Conservation (phyloP, 2,113 vertebrate species). For the Piprites chloris region DNA sequence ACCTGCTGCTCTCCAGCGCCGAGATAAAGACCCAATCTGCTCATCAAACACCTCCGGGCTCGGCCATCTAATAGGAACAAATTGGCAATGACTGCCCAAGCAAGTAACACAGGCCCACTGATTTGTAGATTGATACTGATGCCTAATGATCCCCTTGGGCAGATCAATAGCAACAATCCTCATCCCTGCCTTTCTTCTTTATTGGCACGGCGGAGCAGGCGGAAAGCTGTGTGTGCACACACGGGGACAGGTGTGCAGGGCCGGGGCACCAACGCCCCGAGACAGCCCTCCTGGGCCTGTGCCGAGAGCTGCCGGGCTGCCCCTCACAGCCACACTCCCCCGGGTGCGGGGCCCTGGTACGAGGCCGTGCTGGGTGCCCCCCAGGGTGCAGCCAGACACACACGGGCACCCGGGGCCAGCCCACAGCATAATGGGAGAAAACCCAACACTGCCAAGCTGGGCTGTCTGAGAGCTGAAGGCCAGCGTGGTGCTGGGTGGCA, state of each 20-base stretch:
- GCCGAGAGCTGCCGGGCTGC: neutral
- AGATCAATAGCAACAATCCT: constrained; percentile 99
- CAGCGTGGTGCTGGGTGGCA: rapidly evolving
- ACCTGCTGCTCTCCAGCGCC: constrained; percentile 64
- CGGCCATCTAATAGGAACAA: constrained; percentile 97
- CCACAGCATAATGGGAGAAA: rapidly evolving
- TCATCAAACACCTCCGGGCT: constrained; percentile 91
- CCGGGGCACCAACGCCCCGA: neutral
- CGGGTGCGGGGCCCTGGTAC: neutral
- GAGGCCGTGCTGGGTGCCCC: rapidly evolving
- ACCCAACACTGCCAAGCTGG: rapidly evolving
- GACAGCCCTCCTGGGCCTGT: neutral
- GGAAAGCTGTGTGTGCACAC: neutral
- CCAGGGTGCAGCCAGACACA: rapidly evolving
- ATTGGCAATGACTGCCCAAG: constrained; percentile 97
- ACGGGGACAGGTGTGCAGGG: neutral
- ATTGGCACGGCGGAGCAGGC: constrained; percentile 84
- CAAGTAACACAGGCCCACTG: constrained; percentile 88
- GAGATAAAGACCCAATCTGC: constrained; percentile 83
- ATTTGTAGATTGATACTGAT: constrained; percentile 99
- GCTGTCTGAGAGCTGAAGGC: neutral
- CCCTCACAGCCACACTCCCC: neutral
- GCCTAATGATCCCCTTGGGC: constrained; percentile 99
- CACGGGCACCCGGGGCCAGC: neutral
- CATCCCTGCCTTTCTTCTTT: constrained; percentile 94